Evolutionary conservation across 2,113 vertebrate species (phyloP), one percentile per base, ranked within the genome.

Genomic region (Hyla sarda): DNA sequence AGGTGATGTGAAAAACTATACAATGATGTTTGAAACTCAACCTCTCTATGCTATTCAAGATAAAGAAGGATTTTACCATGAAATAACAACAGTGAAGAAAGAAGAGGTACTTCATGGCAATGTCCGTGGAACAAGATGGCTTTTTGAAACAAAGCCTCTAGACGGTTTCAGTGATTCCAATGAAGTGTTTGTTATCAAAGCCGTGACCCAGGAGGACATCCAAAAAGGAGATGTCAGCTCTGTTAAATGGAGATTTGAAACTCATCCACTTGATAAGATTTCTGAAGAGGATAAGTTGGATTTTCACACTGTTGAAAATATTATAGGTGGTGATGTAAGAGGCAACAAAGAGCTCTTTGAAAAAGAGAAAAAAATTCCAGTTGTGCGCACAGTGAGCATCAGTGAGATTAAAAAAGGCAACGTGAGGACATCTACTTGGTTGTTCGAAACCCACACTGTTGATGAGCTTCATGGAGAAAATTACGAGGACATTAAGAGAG

Each of bases 101-200:
- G 96, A 98, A 88, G 96, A 98, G 62, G 92, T 96, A 16, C 93
- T 94, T 76, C 92, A 94, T 23, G 96, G 96, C 75, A 95, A 98
- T 92, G 97, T 98, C 16, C 89, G 96, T 23, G 96, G 96, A 62
- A 94, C 96, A 11, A 95, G 96, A 6, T 98, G 97, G 97, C 88
- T 97, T 89, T 98, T 98, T 95, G 97, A 98, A 95, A 98, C 97
- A 25, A 97, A 97, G 85, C 96, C 97, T 28, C 89, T 98, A 25
- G 96, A 96, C 48, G 94, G 96, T 17, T 97, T 98, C 88, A 96
- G 94, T 84, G 92, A 96, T 86, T 94, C 93, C 30, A 92, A 96
- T 82, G 94, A 95, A 60, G 94, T 98, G 16, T 96, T 97, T 86
- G 23, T 98, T 52, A 96, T 98, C 83, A 96, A 96, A 92, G 95